Percentiles rank a stretch among this genome's conserved stretches.
Conservation (phyloP, 2,113 vertebrate species). For the Procapra przewalskii region DNA sequence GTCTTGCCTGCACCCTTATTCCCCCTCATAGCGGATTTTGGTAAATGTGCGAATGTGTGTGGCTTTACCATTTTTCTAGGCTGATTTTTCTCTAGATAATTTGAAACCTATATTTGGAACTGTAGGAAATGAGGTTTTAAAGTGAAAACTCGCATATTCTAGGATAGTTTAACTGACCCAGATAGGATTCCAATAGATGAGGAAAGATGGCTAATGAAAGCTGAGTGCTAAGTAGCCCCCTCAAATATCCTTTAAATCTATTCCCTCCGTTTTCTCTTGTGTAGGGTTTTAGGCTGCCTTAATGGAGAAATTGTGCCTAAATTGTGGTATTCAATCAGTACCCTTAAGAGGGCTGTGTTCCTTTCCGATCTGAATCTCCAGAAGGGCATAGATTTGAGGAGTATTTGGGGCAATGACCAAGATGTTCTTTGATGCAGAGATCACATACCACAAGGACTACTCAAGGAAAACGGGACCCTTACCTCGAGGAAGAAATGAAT, state of each 20-base stretch:
- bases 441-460: neutral
- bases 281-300: neutral
- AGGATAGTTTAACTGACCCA: conserved; percentile 54
- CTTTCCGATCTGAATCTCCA: neutral
- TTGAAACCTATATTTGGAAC: conserved; percentile 61
- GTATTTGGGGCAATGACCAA: neutral
- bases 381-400: neutral
- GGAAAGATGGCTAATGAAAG: neutral
- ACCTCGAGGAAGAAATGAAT: neutral
- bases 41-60: neutral
- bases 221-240: neutral
- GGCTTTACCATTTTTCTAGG: conserved; percentile 51
- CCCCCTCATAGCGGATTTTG: neutral
- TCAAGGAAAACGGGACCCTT: neutral
- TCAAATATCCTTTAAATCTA: neutral
- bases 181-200: conserved; percentile 4
- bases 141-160: conserved; percentile 31
- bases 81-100: conserved; percentile 54
- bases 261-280: neutral
- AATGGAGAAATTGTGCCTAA: neutral
- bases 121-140: conserved; percentile 65
- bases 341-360: neutral
- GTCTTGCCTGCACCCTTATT: neutral
- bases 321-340: neutral
- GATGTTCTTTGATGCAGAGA: neutral